phyloP scores from a whole-genome alignment of 2,113 vertebrate genomes.

The Lepisosteus osseus region DNA sequence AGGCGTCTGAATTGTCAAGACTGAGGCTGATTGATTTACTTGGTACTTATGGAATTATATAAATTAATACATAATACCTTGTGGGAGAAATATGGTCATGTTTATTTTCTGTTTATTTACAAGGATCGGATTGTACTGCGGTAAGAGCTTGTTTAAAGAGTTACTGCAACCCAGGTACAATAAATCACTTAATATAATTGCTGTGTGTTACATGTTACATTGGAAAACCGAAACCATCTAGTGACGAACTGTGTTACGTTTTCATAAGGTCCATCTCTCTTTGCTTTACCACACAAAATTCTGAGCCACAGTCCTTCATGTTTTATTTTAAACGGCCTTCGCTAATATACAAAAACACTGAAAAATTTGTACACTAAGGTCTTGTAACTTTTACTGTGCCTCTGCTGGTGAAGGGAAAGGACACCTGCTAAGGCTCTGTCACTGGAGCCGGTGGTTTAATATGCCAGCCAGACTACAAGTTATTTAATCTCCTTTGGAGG shows the following conservation, averaged over 20 bases:
- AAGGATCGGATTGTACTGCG: constrained; percentile 47
- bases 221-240: constrained; percentile 69
- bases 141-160: constrained; percentile 39
- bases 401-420: constrained; percentile 42
- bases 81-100: constrained; percentile 46
- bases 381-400: constrained; percentile 19
- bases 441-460: constrained; percentile 14
- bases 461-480: constrained; percentile 22
- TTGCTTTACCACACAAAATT: constrained; percentile 21
- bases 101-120: constrained; percentile 64
- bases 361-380: constrained; percentile 28
- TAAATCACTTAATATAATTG: constrained; percentile 67
- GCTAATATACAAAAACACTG: constrained; percentile 27
- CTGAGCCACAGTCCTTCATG: constrained; percentile 39
- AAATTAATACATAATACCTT: constrained; percentile 52
- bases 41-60: constrained; percentile 61
- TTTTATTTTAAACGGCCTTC: constrained; percentile 42
- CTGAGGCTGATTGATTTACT: constrained; percentile 79
- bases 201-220: constrained; percentile 54
- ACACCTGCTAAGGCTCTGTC: constrained; percentile 47
- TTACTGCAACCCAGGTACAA: constrained; percentile 41
- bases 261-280: constrained; percentile 29
- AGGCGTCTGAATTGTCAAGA: constrained; percentile 76
- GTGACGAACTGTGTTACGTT: constrained; percentile 55
- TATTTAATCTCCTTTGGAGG: constrained; percentile 18